These are phyloP conservation scores for Zaprionus taronus DNA, from an alignment of 1,140 invertebrate genomes.

Conservation along the genomic window DNA sequence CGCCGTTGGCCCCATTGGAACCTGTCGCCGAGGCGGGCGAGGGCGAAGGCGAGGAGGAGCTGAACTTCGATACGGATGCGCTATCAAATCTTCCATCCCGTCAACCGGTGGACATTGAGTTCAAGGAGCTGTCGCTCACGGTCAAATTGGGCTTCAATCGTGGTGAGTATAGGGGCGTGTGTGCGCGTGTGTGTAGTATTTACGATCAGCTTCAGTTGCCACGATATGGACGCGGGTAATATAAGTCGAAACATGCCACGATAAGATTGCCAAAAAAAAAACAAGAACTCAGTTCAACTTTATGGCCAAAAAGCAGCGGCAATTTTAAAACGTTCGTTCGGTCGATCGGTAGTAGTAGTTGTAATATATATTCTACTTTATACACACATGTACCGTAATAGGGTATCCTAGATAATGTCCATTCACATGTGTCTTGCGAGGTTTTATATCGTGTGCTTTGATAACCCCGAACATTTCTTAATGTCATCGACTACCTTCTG, in stretches of 20 bases:
- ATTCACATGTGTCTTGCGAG: conserved; percentile 27
- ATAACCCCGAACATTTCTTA: conserved; percentile 40
- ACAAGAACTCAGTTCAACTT: conserved; percentile 33
- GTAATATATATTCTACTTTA: not conserved
- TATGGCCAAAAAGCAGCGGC: conserved; percentile 57
- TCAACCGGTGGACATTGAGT: conserved; percentile 89
- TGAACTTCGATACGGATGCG: conserved; percentile 55
- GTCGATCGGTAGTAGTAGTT: not conserved
- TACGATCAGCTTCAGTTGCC: conserved; percentile 20
- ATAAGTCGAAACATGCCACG: conserved; percentile 39
- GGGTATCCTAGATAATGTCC: conserved; percentile 23
- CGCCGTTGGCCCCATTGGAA: conserved; percentile 45
- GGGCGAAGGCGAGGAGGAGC: conserved; percentile 51
- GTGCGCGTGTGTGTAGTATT: conserved; percentile 13
- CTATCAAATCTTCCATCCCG: conserved; percentile 85
- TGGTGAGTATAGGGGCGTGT: conserved; percentile 85
- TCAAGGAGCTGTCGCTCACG: conserved; percentile 89
- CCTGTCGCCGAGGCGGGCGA: conserved; percentile 48
- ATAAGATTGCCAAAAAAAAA: conserved; percentile 67
- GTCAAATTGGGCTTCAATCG: conserved; percentile 89
- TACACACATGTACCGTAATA: not conserved
- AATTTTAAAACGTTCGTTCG: conserved; percentile 34
- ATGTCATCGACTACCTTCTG: conserved; percentile 54
- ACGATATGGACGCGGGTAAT: conserved; percentile 18
- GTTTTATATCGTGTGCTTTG: conserved; percentile 31